Conservation (phyloP, 1,140 invertebrate species). For the Drosophila punjabiensis region DNA sequence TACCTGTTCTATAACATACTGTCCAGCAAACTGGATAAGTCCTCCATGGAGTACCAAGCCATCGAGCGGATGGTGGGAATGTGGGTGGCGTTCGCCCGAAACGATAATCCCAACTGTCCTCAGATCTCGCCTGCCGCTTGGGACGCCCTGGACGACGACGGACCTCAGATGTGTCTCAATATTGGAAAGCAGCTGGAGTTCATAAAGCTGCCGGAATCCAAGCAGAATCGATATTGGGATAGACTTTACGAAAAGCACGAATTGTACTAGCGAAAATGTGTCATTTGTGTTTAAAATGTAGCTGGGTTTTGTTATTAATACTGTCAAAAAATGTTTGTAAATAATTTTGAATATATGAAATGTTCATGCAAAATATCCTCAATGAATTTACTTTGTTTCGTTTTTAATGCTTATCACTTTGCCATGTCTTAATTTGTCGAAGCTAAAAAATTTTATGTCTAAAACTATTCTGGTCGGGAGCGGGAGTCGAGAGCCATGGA, state of each 20-base stretch:
- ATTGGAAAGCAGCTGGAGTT: constrained; percentile 75
- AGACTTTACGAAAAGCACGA: constrained; percentile 63
- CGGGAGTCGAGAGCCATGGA: constrained; percentile 38
- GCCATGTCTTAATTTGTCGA: not conserved
- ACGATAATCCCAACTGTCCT: constrained; percentile 68
- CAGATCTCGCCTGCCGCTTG: constrained; percentile 43
- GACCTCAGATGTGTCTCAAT: constrained; percentile 75
- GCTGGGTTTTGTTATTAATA: not conserved
- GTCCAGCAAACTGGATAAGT: constrained; percentile 79
- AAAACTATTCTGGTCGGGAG: not conserved
- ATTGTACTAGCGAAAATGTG: constrained; percentile 22
- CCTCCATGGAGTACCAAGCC: constrained; percentile 67
- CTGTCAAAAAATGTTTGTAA: not conserved
- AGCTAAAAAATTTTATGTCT: not conserved
- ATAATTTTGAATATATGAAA: not conserved
- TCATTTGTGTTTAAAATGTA: not conserved
- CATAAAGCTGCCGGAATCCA: constrained; percentile 78
- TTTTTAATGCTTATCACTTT: not conserved
- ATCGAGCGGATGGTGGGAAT: constrained; percentile 82
- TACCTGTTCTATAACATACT: constrained; percentile 87
- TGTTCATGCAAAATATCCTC: not conserved
- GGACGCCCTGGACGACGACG: constrained; percentile 44
- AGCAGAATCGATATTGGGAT: constrained; percentile 85
- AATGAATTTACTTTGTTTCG: not conserved
- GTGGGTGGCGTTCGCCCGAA: constrained; percentile 84